Conservation (phyloP, 2,797 vertebrate species). For the Argyrosomus regius region DNA sequence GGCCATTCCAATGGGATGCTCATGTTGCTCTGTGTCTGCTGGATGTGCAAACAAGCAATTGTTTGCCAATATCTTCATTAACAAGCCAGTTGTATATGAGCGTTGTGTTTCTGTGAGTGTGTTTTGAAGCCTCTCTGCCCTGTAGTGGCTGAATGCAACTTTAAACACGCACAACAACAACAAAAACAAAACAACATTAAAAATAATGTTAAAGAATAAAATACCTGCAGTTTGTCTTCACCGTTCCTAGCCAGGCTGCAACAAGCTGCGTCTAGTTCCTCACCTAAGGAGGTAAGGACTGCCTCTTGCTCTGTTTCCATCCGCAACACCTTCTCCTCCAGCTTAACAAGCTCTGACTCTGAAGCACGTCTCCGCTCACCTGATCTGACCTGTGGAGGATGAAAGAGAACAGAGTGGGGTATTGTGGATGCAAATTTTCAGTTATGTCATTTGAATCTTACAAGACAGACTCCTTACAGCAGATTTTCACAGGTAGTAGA, state of each 20-base stretch:
- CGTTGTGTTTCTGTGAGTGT: too few relatives aligned
- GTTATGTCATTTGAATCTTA: background rate
- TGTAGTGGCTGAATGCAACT: too few relatives aligned
- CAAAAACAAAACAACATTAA: background rate
- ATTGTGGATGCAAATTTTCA: constrained; percentile 4
- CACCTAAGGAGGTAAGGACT: constrained; percentile 88
- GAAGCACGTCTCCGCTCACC: constrained; percentile 82
- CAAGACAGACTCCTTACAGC: background rate
- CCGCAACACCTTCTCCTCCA: constrained; percentile 86
- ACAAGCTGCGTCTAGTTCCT: constrained; percentile 91
- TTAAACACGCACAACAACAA: background rate
- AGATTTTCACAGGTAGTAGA: background rate
- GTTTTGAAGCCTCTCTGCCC: too few relatives aligned
- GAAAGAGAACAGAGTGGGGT: background rate
- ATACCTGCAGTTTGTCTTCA: constrained; percentile 92
- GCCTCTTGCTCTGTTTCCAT: constrained; percentile 90
- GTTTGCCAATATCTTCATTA: too few relatives aligned
- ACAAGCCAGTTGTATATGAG: too few relatives aligned
- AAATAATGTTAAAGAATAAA: background rate
- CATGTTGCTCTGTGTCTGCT: background rate
- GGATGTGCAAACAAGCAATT: too few relatives aligned
- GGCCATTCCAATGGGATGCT: too few relatives aligned
- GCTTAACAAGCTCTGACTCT: constrained; percentile 82
- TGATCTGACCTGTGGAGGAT: constrained; percentile 79
- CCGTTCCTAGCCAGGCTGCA: constrained; percentile 87